These are phyloP conservation scores for Hiodon alosoides DNA, from an alignment of 2,113 vertebrate genomes.

Conservation along the genomic window DNA sequence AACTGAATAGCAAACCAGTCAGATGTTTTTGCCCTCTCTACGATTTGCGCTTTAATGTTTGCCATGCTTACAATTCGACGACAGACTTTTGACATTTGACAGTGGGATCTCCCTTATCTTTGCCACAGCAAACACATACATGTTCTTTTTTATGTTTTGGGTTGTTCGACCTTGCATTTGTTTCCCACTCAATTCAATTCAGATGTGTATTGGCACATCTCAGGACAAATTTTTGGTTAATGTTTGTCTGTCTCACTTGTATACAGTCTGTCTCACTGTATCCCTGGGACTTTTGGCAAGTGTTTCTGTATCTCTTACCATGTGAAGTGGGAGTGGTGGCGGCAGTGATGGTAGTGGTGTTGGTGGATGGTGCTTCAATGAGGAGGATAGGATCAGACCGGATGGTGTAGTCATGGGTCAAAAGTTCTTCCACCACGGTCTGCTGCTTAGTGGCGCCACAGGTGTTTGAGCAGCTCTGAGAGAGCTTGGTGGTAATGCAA, in stretches of 20 bases:
- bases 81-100: too few species aligned
- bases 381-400: constrained; percentile 43
- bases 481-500: constrained; percentile 45
- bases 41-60: too few species aligned
- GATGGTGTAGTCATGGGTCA: constrained; percentile 35
- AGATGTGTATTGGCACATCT: background rate
- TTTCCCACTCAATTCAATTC: background rate
- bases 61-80: too few species aligned
- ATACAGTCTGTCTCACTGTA: background rate
- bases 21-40: too few species aligned
- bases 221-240: background rate
- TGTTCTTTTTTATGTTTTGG: background rate
- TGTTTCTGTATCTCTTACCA: background rate
- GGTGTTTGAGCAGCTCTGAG: constrained; percentile 38
- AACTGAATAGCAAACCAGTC: too few species aligned
- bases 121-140: too few species aligned
- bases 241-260: background rate
- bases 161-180: background rate
- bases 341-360: background rate
- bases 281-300: background rate
- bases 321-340: background rate
- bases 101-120: too few species aligned
- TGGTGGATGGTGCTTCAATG: background rate
- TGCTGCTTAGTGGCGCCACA: constrained; percentile 1
- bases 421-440: background rate